Base-by-base conservation (phyloP, 2,797 vertebrate genomes). In the Brachymystax lenok region DNA sequence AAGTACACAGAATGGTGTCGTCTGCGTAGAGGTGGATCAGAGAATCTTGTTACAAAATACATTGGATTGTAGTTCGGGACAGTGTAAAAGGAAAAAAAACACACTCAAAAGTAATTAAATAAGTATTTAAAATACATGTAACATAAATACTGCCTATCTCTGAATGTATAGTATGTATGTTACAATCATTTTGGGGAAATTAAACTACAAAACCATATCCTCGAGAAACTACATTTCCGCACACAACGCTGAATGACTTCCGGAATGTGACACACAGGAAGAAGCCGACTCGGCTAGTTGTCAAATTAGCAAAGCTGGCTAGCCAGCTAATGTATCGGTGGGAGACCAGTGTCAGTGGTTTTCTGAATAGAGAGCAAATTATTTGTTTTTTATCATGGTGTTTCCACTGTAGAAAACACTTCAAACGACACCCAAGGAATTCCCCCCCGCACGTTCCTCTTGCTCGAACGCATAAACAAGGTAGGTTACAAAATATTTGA, bases 391-490 rank as follows among this genome's bases (percentile, higher is more conserved):
- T 77, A 82, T 56, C 82, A 91, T 88, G 91, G 84, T 92, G 85
- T 76, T 86, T 82, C 90, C 87, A 88, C 89, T 90, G 85, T 90
- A 92, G 88, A 81, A 86, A 83, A 78, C 75, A 27, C 8, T 71
- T 24, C 67, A n/a, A 73, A 30, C 71, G 74, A 83, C 67, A 80
- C 76, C 14, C 30, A 77, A 77, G 83, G 79, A 87, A 59, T 74
- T 66, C 3, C 1, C 33, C 80, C 79, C 73, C 77, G 80, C n/a
- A 87, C 90, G 88, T 93, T 93, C 90, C 84, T 93, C 81, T 86
- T 82, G 83, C 77, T 66, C 72, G 78, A 82, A 84, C 75, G 91
- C 88, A 79, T 78, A 90, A 92, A 92, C 88, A 84, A 94, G 93
- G 93, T 92, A 88, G 7, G 61, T 66, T 40, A 12, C 71, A 59